Evolutionary conservation across 2,888 invertebrate genomes (phyloP), one percentile per base, ranked within the genome.

Genomic region (Scaptomyza polygonia): DNA sequence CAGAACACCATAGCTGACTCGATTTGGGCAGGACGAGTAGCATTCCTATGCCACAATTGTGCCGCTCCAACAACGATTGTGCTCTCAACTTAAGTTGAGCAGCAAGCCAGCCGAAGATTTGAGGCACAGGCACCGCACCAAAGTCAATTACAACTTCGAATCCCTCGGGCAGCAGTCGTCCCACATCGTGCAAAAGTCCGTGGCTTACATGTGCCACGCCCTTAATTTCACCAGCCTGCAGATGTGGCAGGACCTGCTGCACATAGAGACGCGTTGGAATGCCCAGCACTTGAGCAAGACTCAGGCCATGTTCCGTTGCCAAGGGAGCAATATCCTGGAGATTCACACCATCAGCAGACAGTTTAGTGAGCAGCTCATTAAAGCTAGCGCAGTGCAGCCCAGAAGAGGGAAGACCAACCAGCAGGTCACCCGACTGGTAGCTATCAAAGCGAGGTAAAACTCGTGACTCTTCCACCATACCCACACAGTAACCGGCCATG

Each of bases 301-400:
- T 94, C 78, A 92, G 93, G 8, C 91, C 92, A 2, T 87, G 88
- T 57, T 92, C 75, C 86, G 94, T 93, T 80, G 95, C 93, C 12
- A 86, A 63, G 34, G 94, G 94, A 1, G 94, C 94, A 3, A 89
- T 77, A 73, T 94, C 93, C 6, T 91, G 91, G 77, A 94, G 96
- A 82, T 93, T 93, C 27, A 95, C 92, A 0, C 94, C 94, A 0
- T 94, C 92, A 47, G 94, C 92, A 47, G 94, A 93, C 90, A 99
- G 93, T 36, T 97, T 94, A 88, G 95, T 95, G 82, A 98, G 93
- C 49, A 99, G 96, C 44, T 98, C 92, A 89, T 97, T 97, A 91
- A 97, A 99, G 0, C 99, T 99, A 88, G 98, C 98, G 89, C 98
- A 98, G 89, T 99, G 99, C 9, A 98, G 93, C 7, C 99, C 99